phyloP scores from a whole-genome alignment of 2,797 vertebrate species.

The Chiloscyllium punctatum region DNA sequence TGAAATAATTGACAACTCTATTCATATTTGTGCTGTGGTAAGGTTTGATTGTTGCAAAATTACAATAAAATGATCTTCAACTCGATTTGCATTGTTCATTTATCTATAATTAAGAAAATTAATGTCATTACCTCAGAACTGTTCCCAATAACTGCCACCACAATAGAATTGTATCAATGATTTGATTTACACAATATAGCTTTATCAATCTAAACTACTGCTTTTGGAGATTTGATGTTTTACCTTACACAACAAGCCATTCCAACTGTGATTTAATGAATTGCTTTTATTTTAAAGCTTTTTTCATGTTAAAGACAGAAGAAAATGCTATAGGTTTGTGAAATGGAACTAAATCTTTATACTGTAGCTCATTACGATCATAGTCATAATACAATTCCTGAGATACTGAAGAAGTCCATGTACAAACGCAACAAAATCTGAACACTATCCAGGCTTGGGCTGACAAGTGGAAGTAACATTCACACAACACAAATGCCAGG shows the following conservation, averaged over 20 bases:
- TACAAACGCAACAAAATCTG: too few relatives aligned
- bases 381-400: too few relatives aligned
- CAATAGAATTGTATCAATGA: background rate
- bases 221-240: too few relatives aligned
- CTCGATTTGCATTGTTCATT: background rate
- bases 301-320: background rate
- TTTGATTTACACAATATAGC: background rate
- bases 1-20: background rate
- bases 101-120: slow-evolving; percentile 8
- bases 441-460: too few relatives aligned
- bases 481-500: too few relatives aligned
- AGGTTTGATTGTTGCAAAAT: background rate
- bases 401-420: too few relatives aligned
- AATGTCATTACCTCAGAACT: background rate
- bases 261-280: background rate
- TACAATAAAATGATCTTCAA: background rate
- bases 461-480: too few relatives aligned
- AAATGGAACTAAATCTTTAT: background rate
- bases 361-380: background rate
- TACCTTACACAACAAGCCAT: background rate
- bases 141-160: background rate
- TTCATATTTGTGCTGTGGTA: background rate
- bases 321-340: background rate
- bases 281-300: background rate
- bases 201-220: background rate